Conservation (phyloP, 2,888 invertebrate species). For the Watsonalla binaria region DNA sequence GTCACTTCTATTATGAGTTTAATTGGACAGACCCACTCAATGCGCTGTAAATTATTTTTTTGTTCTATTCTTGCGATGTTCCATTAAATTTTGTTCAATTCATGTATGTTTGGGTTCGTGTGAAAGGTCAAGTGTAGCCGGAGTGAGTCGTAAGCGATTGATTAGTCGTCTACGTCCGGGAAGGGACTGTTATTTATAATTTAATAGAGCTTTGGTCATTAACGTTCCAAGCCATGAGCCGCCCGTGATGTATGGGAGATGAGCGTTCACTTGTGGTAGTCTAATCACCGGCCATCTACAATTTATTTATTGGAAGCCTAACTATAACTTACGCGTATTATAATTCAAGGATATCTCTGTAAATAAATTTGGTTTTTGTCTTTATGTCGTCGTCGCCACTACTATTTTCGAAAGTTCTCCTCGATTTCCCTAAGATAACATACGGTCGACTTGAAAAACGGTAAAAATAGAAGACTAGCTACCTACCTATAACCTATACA, state of each 20-base stretch:
- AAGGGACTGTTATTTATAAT: background rate
- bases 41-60: background rate
- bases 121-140: background rate
- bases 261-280: too few species aligned
- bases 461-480: too few species aligned
- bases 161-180: background rate
- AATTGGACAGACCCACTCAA: background rate
- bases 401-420: too few species aligned
- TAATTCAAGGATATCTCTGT: too few species aligned
- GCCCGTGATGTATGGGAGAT: background rate
- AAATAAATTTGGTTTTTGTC: too few species aligned
- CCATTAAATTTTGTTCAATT: background rate
- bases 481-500: too few species aligned
- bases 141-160: background rate
- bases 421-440: too few species aligned
- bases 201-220: background rate
- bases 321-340: too few species aligned
- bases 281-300: too few species aligned
- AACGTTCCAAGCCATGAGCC: background rate
- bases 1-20: slow-evolving; percentile 3
- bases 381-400: too few species aligned
- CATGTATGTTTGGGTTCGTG: background rate
- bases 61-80: background rate
- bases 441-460: too few species aligned
- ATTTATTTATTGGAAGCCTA: too few species aligned